phyloP scores from a whole-genome alignment of 2,888 invertebrate species.

The Sesamia inferens region DNA sequence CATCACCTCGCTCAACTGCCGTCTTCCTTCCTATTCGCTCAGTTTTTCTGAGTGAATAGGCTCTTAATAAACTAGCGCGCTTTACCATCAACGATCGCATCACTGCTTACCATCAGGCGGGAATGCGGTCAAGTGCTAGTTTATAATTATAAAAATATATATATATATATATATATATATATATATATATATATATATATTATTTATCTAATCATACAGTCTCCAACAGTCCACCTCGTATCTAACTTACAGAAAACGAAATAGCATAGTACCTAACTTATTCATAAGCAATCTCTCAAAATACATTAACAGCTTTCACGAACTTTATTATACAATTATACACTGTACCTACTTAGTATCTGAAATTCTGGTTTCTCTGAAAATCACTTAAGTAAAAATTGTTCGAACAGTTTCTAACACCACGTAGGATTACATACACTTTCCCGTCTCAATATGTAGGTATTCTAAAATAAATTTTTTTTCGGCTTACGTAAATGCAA shows the following conservation, averaged over 20 bases:
- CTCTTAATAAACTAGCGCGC: no score
- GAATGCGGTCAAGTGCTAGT: no score
- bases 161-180: no score
- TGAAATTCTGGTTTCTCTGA: background rate
- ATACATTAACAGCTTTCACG: background rate
- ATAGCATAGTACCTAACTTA: background rate
- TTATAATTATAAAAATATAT: conserved; percentile 43
- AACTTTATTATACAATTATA: background rate
- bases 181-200: no score
- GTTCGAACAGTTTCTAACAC: background rate
- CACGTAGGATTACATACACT: background rate
- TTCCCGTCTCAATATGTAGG: conserved; percentile 31
- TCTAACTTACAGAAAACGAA: background rate
- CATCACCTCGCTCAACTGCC: no score
- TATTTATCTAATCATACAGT: no score
- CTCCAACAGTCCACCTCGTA: background rate
- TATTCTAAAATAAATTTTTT: conserved; percentile 76
- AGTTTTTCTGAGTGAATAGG: no score
- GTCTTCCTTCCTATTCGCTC: no score
- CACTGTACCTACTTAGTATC: background rate
- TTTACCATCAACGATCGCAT: no score
- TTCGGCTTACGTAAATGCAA: conserved; percentile 74
- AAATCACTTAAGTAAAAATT: background rate
- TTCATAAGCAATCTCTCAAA: background rate
- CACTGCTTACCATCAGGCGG: no score